These are phyloP conservation scores for Cephus pygmeus DNA, from an alignment of 2,888 invertebrate species.

Conservation along the genomic window DNA sequence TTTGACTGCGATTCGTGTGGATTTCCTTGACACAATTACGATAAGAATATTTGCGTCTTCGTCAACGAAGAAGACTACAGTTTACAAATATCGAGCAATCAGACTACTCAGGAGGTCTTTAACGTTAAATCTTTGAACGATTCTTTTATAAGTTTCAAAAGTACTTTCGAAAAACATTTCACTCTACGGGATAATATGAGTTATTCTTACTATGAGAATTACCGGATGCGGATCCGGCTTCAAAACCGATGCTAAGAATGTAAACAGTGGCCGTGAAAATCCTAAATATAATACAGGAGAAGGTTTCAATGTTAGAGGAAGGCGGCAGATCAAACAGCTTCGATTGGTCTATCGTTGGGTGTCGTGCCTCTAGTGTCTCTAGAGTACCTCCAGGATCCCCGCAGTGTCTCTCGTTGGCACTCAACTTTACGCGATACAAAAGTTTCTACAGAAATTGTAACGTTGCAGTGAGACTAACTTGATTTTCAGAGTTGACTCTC, in stretches of 20 bases:
- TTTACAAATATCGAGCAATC: too few species aligned
- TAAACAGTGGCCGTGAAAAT: background rate
- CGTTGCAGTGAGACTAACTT: constrained; percentile 1
- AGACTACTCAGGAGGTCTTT: too few species aligned
- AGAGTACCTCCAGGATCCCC: background rate
- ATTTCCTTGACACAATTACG: background rate
- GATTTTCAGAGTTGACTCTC: background rate
- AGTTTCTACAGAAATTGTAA: background rate
- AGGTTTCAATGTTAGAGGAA: too few species aligned
- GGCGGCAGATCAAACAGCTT: background rate
- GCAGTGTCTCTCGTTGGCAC: too few species aligned
- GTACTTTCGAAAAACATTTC: too few species aligned
- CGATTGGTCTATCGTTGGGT: background rate
- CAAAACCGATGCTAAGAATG: background rate
- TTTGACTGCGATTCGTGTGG: background rate
- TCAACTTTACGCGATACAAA: background rate
- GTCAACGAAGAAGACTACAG: too few species aligned
- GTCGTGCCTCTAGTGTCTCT: background rate
- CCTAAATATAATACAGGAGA: background rate
- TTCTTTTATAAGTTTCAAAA: too few species aligned
- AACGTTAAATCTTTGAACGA: too few species aligned
- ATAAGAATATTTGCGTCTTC: too few species aligned
- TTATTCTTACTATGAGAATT: background rate
- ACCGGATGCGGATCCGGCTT: background rate
- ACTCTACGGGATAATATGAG: background rate